Evolutionary conservation across 1,140 invertebrate species (phyloP), one percentile per base, ranked within the genome.

Genomic region (Subanguina moxae): DNA sequence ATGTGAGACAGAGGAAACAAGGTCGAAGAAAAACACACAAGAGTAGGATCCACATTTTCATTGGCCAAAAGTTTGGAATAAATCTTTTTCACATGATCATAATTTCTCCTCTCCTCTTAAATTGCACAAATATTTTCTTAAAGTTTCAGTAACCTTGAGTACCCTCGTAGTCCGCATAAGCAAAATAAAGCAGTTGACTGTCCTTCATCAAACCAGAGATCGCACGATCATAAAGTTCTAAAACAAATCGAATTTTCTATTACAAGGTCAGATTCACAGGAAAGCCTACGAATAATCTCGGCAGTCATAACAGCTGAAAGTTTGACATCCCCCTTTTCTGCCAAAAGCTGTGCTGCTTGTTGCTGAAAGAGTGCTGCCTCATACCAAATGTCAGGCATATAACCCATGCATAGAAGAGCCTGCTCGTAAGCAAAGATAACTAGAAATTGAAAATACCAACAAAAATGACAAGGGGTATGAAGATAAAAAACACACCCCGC

Each of bases 371-470:
- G 89, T 0, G 94, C 93, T 0, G 93, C 93, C 85, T 98, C 94
- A 83, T 96, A 94, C 95, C 95, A 99, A 57, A 98, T 91, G 75
- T 97, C 94, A 0, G 94, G 92, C 86, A 97, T 93, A 85, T 97
- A 94, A 1, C 93, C 93, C 7, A 98, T 84, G 83, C 94, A 97
- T 15, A 98, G 84, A 27, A 99, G 84, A 80, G 93, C 94, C 83
- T 99, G 94, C 80, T 99, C 95, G 74, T 96, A 95, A 0, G 94
- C 94, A 86, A 97, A 99, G 88, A 97, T 94, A 0, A 97, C 94
- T 87, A 74, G 62, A 84, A 82, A 25, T 61, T 61, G 3, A 58
- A n/a, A n/a, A n/a, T n/a, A n/a, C n/a, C n/a, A 21, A 7, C 23
- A 25, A 52, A 52, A 21, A 52, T 25, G 17, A 21, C 3, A 21